Conservation (phyloP, 2,888 invertebrate genomes). For the Lasioglossum villosulum region DNA sequence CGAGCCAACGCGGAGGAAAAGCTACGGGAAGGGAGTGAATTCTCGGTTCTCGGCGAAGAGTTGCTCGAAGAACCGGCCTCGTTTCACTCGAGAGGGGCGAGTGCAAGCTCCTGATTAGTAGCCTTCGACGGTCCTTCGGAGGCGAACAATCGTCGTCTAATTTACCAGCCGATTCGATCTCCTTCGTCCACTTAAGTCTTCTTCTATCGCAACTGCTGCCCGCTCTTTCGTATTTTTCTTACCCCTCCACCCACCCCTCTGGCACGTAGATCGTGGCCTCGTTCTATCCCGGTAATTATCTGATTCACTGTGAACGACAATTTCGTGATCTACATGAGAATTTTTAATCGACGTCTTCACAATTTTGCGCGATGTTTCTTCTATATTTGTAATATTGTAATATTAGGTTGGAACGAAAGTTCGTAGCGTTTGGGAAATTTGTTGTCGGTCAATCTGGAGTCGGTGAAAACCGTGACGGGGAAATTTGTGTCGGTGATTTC, state of each 20-base stretch:
- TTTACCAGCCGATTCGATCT: conserved; percentile 70
- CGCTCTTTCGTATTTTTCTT: conserved; percentile 44
- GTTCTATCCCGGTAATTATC: neutral
- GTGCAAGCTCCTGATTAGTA: conserved; percentile 77
- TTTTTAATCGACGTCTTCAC: neutral
- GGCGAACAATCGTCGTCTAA: conserved; percentile 73
- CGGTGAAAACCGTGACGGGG: no score
- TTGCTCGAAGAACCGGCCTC: conserved; percentile 62
- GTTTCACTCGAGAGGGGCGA: conserved; percentile 60
- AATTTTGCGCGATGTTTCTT: neutral
- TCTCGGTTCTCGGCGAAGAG: conserved; percentile 40
- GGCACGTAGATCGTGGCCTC: conserved; percentile 41
- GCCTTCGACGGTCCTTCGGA: conserved; percentile 60
- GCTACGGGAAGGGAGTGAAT: neutral
- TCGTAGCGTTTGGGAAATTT: no score
- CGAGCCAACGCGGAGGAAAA: neutral
- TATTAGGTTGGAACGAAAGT: no score
- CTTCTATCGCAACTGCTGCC: conserved; percentile 15
- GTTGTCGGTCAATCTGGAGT: no score
- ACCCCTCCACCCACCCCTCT: neutral
- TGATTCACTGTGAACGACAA: conserved; percentile 11
- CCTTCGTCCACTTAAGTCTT: conserved; percentile 55
- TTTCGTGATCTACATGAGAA: conserved; percentile 15
- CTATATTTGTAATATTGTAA: neutral
- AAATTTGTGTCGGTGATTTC: no score